phyloP scores from a whole-genome alignment of 2,113 vertebrate species.

The Mus pahari region DNA sequence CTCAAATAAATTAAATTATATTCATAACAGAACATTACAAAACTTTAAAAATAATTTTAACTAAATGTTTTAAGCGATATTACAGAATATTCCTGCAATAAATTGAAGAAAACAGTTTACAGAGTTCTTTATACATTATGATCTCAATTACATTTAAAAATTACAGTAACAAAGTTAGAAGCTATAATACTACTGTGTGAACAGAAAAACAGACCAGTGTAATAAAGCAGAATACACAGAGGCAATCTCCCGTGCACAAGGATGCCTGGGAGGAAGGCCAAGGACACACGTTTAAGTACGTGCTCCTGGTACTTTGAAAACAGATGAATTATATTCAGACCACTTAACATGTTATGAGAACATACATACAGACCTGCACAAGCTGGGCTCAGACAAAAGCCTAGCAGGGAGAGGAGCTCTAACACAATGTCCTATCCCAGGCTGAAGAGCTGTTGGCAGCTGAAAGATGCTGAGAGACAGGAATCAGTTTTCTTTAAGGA shows the following conservation, averaged over 20 bases:
- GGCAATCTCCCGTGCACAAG: background rate
- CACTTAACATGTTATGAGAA: background rate
- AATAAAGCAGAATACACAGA: background rate
- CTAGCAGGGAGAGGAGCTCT: too few relatives aligned
- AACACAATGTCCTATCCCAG: background rate
- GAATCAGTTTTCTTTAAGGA: background rate
- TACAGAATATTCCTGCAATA: slow-evolving; percentile 29
- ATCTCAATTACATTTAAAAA: slow-evolving; percentile 61
- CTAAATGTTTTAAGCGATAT: slow-evolving; percentile 42
- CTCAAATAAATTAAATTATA: slow-evolving; percentile 51
- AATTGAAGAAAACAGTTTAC: slow-evolving; percentile 23
- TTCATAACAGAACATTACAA: slow-evolving; percentile 37
- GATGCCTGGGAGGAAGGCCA: background rate
- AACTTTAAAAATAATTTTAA: slow-evolving; percentile 46
- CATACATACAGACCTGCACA: background rate
- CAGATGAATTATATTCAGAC: background rate
- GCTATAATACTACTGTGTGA: background rate
- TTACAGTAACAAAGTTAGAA: slow-evolving; percentile 47
- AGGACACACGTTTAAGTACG: slow-evolving; percentile 18
- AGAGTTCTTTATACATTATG: slow-evolving; percentile 46
- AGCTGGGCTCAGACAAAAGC: background rate
- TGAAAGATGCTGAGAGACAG: background rate
- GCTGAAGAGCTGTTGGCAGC: background rate
- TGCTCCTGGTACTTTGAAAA: background rate
- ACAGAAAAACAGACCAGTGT: background rate